A percentile compares a stretch with the other conserved stretches of the same genome.
These are phyloP conservation scores for Ramphastos sulfuratus DNA, from an alignment of 2,113 vertebrate genomes.

Conservation along the genomic window DNA sequence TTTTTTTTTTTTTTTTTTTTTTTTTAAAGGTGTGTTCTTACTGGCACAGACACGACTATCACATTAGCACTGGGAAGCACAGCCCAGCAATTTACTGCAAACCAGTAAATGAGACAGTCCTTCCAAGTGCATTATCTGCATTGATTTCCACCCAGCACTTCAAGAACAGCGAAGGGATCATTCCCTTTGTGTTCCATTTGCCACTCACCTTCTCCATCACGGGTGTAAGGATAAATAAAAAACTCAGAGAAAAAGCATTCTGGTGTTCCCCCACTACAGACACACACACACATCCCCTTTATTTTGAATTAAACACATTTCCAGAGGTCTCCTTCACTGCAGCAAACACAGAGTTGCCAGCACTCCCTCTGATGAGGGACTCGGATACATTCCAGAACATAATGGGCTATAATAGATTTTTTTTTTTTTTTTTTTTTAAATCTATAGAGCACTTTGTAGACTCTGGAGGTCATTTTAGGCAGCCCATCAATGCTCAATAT, in stretches of 20 bases:
- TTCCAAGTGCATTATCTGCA: slow-evolving; percentile 11
- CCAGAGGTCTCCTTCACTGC: background rate
- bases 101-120: background rate
- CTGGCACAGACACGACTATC: background rate
- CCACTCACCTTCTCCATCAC: background rate
- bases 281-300: rapidly evolving
- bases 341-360: background rate
- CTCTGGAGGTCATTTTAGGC: slow-evolving; percentile 37
- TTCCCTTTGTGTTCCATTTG: background rate
- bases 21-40: background rate
- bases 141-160: background rate
- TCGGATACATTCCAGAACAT: background rate
- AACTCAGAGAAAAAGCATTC: background rate
- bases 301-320: background rate
- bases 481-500: background rate
- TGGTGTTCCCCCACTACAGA: too few species aligned
- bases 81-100: slow-evolving; percentile 15
- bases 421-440: background rate
- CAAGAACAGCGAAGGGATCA: background rate
- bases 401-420: slow-evolving; percentile 6
- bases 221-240: background rate
- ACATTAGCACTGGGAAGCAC: background rate
- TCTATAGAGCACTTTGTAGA: background rate
- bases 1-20: too few species aligned
- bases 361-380: background rate